Evolutionary conservation across 2,113 vertebrate species (phyloP), one percentile per base, ranked within the genome.

Genomic region (Sylvietta virens): DNA sequence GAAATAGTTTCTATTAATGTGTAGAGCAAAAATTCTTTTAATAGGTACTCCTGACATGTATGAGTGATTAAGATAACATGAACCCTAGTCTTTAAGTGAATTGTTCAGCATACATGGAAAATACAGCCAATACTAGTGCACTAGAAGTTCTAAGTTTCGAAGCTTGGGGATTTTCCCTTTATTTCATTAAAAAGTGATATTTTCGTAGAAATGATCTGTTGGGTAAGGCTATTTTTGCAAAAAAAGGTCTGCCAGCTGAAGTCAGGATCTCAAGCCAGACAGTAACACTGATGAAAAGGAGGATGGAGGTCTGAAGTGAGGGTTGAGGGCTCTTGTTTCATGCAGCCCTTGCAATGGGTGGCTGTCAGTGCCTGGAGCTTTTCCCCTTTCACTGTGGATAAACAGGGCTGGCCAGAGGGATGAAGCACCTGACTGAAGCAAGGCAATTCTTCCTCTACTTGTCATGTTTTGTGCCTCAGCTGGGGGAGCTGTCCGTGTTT

Each of bases 331-430:
- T 42, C 56, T 33, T 61, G 19, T 61, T 66, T 23, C 37, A 8
- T 10, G 48, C 4, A 5, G 19, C 0, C 0, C 60, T 64, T 0
- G 0, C 60, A 21, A 1, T 39, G 48, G 24, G 37, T 80, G 27
- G 13, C 5, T 90, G 7, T 15, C 81, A 39, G 14, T 40, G 50
- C 16, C n/a, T 70, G 50, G 2, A 54, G 8, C 3, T 47, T 62
- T 58, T n/a, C 22, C 7, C 20, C 10, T 13, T 42, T 69, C 3
- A 1, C 30, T 64, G 31, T 57, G 66, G 23, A 19, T 39, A 15
- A 50, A 13, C 40, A 44, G 37, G 15, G 35, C 8, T 67, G 53
- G 15, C 10, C 53, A 27, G 37, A 35, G 23, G 6, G 16, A 9
- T 85, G 61, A 60, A 93, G 17, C 31, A 13, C 57, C 61, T 73